phyloP scores from a whole-genome alignment of 2,797 vertebrate species.

The Tapirus indicus region DNA sequence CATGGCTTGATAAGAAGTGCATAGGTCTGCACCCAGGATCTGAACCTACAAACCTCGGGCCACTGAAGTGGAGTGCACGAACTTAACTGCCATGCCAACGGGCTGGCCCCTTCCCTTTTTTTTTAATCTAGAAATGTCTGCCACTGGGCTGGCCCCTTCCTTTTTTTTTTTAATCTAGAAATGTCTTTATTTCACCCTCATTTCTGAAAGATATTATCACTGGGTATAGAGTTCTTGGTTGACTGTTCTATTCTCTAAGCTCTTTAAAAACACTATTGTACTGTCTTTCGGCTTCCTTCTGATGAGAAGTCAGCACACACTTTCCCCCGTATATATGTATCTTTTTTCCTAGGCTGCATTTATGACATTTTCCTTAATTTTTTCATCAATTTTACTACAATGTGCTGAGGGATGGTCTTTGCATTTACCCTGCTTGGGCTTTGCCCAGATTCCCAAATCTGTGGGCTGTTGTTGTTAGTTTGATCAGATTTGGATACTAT shows the following conservation, averaged over 20 bases:
- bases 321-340: neutral
- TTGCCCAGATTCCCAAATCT: neutral
- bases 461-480: neutral
- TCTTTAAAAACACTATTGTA: neutral
- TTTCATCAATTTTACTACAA: neutral
- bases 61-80: no score
- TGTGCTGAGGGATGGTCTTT: neutral
- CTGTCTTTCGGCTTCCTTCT: neutral
- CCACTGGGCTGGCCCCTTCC: no score
- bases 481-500: neutral
- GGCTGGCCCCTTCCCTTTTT: no score
- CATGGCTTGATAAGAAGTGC: no score
- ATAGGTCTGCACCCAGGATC: no score
- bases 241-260: neutral
- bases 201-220: neutral
- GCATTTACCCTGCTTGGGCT: neutral
- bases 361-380: neutral
- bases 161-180: no score
- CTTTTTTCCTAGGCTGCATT: neutral
- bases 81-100: no score
- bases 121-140: no score
- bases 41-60: no score
- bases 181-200: neutral
- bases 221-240: neutral
- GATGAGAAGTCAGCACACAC: neutral